These are phyloP conservation scores for Xiphorhynchus elegans DNA, from an alignment of 2,113 vertebrate genomes.

Conservation along the genomic window DNA sequence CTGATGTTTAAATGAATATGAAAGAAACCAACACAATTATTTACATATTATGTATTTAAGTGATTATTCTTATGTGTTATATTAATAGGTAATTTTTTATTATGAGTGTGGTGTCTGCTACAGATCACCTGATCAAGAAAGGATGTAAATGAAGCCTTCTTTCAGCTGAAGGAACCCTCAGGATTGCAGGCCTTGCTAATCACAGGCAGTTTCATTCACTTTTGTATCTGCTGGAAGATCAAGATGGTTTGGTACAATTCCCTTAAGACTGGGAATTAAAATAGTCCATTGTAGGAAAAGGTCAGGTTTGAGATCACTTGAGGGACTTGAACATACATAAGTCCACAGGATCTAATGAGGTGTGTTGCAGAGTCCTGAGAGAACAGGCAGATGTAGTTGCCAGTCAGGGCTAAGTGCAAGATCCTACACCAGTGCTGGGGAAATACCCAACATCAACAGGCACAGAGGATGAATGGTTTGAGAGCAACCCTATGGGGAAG, in stretches of 20 bases:
- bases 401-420: neutral
- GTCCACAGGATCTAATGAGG: neutral
- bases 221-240: neutral
- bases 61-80: neutral
- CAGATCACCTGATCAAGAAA: neutral
- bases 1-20: neutral
- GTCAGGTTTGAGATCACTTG: neutral
- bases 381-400: neutral
- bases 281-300: neutral
- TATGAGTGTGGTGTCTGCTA: neutral
- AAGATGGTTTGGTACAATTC: neutral
- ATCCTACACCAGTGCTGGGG: neutral
- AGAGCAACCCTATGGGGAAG: neutral
- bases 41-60: neutral
- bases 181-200: neutral
- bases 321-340: neutral
- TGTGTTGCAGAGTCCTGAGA: neutral
- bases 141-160: neutral
- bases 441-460: neutral
- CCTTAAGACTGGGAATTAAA: neutral
- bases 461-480: neutral
- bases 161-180: neutral
- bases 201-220: neutral
- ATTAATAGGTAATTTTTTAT: neutral
- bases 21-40: neutral